A percentile compares a stretch with the other conserved stretches of the same genome.
These are phyloP conservation scores for Tetranychus urticae DNA, from an alignment of 1,140 invertebrate species.

Conservation along the genomic window DNA sequence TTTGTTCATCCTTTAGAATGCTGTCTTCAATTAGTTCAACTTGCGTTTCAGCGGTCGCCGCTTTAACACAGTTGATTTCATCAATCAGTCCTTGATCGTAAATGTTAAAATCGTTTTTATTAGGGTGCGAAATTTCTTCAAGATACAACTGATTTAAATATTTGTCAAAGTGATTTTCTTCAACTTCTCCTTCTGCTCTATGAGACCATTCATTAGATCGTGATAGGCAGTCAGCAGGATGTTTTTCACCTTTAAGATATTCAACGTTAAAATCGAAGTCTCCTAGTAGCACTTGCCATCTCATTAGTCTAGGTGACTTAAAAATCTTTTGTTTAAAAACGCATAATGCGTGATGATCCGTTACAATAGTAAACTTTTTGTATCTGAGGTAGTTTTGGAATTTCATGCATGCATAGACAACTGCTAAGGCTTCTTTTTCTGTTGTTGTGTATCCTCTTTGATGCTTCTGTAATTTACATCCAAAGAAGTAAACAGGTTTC, in stretches of 20 bases:
- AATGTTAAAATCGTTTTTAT: background rate
- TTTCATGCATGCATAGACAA: constrained; percentile 23
- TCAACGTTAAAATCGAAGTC: constrained; percentile 22
- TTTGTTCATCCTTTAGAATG: too few relatives aligned
- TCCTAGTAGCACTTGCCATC: constrained; percentile 25
- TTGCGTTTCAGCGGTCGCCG: too few relatives aligned
- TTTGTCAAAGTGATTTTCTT: background rate
- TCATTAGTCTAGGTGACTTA: constrained; percentile 20
- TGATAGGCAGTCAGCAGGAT: background rate
- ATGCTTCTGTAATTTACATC: too few relatives aligned
- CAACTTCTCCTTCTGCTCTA: background rate
- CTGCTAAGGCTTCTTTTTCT: constrained; percentile 27
- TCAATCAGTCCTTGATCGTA: too few relatives aligned
- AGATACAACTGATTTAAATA: background rate
- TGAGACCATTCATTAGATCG: background rate
- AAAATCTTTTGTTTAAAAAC: constrained; percentile 17
- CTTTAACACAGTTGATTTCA: too few relatives aligned
- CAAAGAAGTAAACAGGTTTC: background rate
- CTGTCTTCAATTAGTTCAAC: too few relatives aligned
- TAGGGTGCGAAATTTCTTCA: background rate
- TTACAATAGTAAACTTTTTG: too few relatives aligned
- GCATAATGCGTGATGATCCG: too few relatives aligned
- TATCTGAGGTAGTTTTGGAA: constrained; percentile 13
- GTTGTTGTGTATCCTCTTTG: constrained; percentile 10
- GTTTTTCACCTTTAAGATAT: background rate